Evolutionary conservation across 2,797 vertebrate species (phyloP), one percentile per base, ranked within the genome.

Genomic region (Sebastes vulpes): DNA sequence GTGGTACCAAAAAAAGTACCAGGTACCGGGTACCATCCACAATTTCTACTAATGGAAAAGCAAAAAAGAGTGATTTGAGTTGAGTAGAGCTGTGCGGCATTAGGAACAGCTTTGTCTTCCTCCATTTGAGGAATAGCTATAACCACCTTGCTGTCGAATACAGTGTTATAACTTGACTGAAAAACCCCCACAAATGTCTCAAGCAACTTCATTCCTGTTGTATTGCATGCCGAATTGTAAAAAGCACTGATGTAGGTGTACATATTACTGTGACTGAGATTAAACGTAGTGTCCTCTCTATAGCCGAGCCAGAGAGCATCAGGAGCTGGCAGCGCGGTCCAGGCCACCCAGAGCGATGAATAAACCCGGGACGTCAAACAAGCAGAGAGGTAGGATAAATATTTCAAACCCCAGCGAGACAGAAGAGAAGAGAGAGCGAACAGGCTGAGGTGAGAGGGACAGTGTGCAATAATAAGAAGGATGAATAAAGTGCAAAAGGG

Each of bases 261-360:
- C 77, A 54, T 78, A 60, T 66, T 72, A 72, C 29, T 74, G 78
- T 54, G 73, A 86, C 59, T 57, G 28, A 66, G 65, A 82, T 64
- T 81, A 50, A 42, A 78, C 32, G 46, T 54, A 12, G 61, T 23
- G 57, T 75, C 57, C 56, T 63, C 65, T 84, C 66, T 63, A 61
- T 42, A 80, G 72, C 48, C 2, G 57, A 71, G 82, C 74, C 86
- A 61, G 68, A 53, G 59, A 79, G 65, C 64, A 64, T 71, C 74
- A 59, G 79, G 83, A 81, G 72, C 71, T 72, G 79, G 76, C 79
- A 69, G 63, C 18, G 2, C 3, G 4, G 59, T 50, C 58, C 72
- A 11, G 92, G 77, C 94, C 93, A 93, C 93, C 92, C 92, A 92
- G 82, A 77, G 79, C 57, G 89, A 88, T 87, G 86, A 91, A 81